phyloP scores from a whole-genome alignment of 2,797 vertebrate species.

The Chelonia mydas region DNA sequence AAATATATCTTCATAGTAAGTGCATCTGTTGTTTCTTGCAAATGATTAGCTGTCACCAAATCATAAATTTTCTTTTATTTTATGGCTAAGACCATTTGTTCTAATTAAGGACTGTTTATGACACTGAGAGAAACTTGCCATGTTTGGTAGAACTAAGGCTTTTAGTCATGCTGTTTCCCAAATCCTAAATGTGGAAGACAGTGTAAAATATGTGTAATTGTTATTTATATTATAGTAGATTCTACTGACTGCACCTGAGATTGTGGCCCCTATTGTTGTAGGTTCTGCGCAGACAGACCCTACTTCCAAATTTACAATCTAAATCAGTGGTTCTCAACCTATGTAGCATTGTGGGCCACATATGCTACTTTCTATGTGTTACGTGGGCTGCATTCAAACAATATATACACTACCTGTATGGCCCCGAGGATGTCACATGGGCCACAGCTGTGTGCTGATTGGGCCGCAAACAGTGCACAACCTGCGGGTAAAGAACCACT shows the following conservation, averaged over 20 bases:
- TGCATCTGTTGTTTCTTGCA: constrained; percentile 61
- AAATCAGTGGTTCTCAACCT: too few relatives aligned
- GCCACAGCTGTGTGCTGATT: too few relatives aligned
- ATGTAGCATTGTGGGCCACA: too few relatives aligned
- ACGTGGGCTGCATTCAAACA: too few relatives aligned
- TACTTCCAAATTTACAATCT: background rate
- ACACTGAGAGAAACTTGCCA: background rate
- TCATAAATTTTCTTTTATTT: constrained; percentile 54
- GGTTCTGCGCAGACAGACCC: background rate
- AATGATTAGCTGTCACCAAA: constrained; percentile 56
- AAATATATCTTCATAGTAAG: constrained; percentile 54
- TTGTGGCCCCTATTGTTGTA: rapidly evolving
- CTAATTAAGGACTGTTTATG: constrained; percentile 41
- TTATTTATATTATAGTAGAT: background rate
- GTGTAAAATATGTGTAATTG: background rate
- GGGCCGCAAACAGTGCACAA: too few relatives aligned
- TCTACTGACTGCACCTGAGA: background rate
- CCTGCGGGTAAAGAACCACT: too few relatives aligned
- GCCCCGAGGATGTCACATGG: too few relatives aligned
- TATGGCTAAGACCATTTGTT: constrained; percentile 41
- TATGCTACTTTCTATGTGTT: too few relatives aligned
- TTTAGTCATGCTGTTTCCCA: background rate
- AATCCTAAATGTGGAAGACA: background rate
- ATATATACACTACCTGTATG: too few relatives aligned
- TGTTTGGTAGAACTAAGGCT: background rate